Evolutionary conservation across 2,888 invertebrate species (phyloP).

Genomic region (Elegia similella): DNA sequence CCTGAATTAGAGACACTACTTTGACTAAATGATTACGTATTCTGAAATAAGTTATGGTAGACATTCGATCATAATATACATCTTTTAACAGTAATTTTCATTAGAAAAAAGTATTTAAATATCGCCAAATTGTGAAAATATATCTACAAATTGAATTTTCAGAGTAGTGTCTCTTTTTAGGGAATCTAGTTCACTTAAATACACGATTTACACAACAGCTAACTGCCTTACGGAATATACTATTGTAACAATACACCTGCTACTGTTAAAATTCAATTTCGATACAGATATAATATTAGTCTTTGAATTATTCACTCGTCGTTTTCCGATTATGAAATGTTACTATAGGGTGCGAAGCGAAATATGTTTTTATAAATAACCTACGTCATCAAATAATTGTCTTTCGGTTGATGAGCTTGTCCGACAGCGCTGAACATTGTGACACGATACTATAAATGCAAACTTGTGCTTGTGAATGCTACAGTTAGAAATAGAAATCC

Average conservation of each 20-base stretch:
- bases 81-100: no score
- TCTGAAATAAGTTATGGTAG: no score
- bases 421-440: conserved; percentile 18
- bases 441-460: conserved; percentile 59
- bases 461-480: conserved; percentile 51
- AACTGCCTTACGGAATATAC: conserved; percentile 11
- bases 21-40: no score
- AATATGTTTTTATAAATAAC: neutral
- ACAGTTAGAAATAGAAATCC: neutral
- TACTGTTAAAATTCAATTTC: conserved; percentile 18
- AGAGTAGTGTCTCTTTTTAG: neutral
- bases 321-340: neutral
- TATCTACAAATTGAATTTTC: neutral
- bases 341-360: neutral
- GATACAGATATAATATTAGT: neutral
- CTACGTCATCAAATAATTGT: neutral
- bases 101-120: no score
- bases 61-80: no score
- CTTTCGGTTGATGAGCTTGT: conserved; percentile 9
- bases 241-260: conserved; percentile 31
- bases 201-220: conserved; percentile 26
- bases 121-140: neutral
- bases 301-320: conserved; percentile 16
- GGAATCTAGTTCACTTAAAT: conserved; percentile 11
- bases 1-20: conserved; percentile 13